phyloP scores from a whole-genome alignment of 1,140 invertebrate genomes.

The Ctenoplectra terminalis region DNA sequence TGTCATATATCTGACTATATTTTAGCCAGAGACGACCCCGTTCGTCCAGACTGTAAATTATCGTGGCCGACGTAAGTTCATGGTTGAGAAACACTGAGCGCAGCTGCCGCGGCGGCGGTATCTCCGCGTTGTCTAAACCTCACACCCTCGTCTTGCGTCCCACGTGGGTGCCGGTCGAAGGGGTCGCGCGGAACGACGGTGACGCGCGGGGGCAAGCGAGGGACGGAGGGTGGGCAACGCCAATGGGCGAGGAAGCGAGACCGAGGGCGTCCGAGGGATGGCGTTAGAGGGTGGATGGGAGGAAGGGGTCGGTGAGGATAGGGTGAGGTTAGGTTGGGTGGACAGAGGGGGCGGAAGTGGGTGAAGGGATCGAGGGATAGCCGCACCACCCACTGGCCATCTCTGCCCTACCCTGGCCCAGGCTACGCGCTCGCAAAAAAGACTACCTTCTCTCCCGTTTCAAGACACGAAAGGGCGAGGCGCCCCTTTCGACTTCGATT shows the following conservation, averaged over 20 bases:
- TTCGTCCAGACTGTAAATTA: conserved; percentile 55
- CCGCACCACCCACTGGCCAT: conserved; percentile 74
- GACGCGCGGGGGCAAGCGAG: conserved; percentile 65
- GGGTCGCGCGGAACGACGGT: conserved; percentile 79
- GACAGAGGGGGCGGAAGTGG: conserved; percentile 65
- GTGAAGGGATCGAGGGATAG: conserved; percentile 67
- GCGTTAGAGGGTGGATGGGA: conserved; percentile 30
- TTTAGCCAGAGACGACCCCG: neutral
- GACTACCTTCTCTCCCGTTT: conserved; percentile 8
- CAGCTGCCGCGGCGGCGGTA: conserved; percentile 77
- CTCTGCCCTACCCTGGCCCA: conserved; percentile 59
- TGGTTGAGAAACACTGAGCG: conserved; percentile 76
- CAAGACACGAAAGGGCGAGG: conserved; percentile 48
- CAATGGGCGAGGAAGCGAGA: conserved; percentile 54
- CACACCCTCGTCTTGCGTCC: conserved; percentile 77
- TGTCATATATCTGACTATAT: conserved; percentile 37
- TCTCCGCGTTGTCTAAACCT: conserved; percentile 79
- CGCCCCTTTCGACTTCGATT: conserved; percentile 2
- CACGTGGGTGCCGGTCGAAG: conserved; percentile 79
- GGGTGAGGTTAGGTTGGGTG: conserved; percentile 59
- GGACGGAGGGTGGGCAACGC: conserved; percentile 33
- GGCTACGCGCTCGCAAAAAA: conserved; percentile 54
- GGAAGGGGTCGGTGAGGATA: conserved; percentile 44
- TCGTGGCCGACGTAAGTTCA: conserved; percentile 48
- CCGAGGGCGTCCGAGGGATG: conserved; percentile 40